Evolutionary conservation across 2,888 invertebrate species (phyloP), one percentile per base, ranked within the genome.

Genomic region (Oithona nana): DNA sequence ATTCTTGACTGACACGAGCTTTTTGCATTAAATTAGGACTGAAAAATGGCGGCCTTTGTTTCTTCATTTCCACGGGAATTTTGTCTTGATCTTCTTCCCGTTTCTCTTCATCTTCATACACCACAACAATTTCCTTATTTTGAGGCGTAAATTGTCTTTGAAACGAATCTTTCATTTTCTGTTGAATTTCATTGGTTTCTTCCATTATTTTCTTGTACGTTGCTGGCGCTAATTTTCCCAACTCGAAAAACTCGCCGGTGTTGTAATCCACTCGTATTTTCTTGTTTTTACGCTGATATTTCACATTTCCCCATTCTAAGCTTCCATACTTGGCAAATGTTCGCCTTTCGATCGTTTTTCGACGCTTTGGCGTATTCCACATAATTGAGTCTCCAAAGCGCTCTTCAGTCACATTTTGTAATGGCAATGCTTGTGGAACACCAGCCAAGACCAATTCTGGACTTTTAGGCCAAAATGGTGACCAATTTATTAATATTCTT

Each of bases 11-110:
- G 2, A 52, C 39, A 11, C 16, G 6, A 39, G 39, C 39, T 70
- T 82, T 82, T 70, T 89, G 83, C 24, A 89, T 73, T 58, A 93
- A 77, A 74, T 89, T 88, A 69, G 82, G 82, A 67, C 84, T 82
- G 70, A 92, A 94, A 90, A 92, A 94, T 50, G 80, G 74, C 3
- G 93, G 93, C 65, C 92, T 78, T 63, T 83, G 80, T 71, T 86
- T 89, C 56, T 84, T 78, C 79, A 90, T 80, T 76, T 93, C 90
- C 20, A 94, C 81, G 65, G 93, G 29, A 13, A 49, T 49, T n/a
- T 6, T 48, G 20, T 50, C 26, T 11, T 20, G 22, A n/a, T 49
- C 59, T 20, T 28, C 24, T 20, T n/a, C 20, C n/a, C 28, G 20
- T 71, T 66, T 29, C 13, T 77, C 70, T 68, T 78, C 81, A 71